Evolutionary conservation across 2,797 vertebrate genomes (phyloP).

Genomic region (Oceanodroma leucorhoa): DNA sequence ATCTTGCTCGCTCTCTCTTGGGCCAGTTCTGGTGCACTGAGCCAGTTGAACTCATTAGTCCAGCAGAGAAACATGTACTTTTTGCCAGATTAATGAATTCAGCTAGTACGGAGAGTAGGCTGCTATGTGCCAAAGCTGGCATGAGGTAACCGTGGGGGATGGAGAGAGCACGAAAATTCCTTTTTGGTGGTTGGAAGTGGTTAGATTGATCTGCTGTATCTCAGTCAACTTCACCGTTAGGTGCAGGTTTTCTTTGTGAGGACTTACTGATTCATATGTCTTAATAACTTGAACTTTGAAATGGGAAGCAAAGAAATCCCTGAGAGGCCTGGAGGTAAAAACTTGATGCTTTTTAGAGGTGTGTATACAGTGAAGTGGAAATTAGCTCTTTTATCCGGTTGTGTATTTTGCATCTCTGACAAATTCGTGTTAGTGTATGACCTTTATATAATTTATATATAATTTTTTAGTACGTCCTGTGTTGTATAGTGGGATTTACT

Average conservation of each 20-base stretch:
- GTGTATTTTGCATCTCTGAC: background rate
- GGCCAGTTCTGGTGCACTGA: background rate
- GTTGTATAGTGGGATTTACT: background rate
- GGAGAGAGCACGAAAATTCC: background rate
- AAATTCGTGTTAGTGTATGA: background rate
- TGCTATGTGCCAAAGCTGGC: background rate
- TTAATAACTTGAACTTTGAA: background rate
- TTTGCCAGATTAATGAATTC: constrained; percentile 1
- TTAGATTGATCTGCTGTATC: background rate
- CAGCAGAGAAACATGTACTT: background rate
- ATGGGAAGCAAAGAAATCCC: background rate
- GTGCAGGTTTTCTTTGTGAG: background rate
- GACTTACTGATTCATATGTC: background rate
- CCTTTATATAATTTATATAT: background rate
- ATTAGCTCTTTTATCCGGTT: background rate
- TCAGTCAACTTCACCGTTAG: background rate
- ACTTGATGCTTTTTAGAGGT: background rate
- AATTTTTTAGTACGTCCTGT: background rate
- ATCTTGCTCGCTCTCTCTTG: background rate
- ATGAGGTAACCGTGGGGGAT: background rate
- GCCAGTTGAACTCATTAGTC: background rate
- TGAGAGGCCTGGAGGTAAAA: background rate
- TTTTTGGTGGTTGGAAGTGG: background rate
- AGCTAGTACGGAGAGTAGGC: background rate
- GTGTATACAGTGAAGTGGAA: background rate